Base-by-base conservation (phyloP, 2,113 vertebrate genomes). In the Cephalopterus ornatus region DNA sequence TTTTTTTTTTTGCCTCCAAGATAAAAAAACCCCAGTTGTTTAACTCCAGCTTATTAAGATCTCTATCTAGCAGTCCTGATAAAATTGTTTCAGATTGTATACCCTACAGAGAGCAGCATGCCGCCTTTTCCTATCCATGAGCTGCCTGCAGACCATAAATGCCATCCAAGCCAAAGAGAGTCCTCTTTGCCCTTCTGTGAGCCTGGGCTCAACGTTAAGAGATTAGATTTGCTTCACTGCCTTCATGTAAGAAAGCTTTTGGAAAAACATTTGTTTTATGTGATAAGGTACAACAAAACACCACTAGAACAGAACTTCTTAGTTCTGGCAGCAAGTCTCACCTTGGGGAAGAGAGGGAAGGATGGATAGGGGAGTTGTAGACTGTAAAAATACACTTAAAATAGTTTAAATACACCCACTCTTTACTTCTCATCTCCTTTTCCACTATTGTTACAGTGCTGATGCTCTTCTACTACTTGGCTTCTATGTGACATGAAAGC, bases 21-120 rank as follows among this genome's bases (percentile, higher is more conserved):
- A 76, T 81, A 93, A 85, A 91, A 91, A 28, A 28, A 89, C 47
- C 21, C 23, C 59, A 65, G 76, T 93, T 88, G 44, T 81, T 95
- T 76, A 89, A 85, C 73, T 92, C 70, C 62, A 88, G 27, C 27
- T 92, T 90, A 92, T 84, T 95, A 96, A 92, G 88, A 96, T 94
- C 88, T 89, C 47, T 92, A 50, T 86, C 90, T 70, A 81, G 67
- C 62, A 49, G 52, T 89, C 56, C 70, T 76, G 96, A 94, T 91
- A 90, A 97, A 90, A 92, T 75, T 88, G 76, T 92, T 96, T 94
- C 68, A 74, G 67, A 76, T 33, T 61, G 52, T 44, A 55, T 27
- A 79, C 28, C 88, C 85, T 66, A 53, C 85, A 68, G 83, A 89
- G 79, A 94, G n/a, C 82, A 90, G 85, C 81, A 50, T 18, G 82